phyloP scores from a whole-genome alignment of 2,113 vertebrate genomes.

The Charina bottae region DNA sequence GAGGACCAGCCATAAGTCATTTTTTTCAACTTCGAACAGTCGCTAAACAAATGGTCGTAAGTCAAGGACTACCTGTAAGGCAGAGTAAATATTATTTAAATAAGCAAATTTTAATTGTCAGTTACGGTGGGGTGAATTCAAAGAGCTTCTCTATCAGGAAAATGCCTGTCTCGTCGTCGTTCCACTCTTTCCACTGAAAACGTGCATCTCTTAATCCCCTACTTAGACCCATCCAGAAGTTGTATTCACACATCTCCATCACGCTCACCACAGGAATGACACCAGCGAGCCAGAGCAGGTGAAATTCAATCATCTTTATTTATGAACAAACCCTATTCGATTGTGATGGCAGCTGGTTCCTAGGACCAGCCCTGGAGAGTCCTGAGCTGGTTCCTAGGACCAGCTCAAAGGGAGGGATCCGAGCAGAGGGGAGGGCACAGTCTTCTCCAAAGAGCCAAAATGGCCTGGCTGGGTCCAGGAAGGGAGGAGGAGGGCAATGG shows the following conservation, averaged over 20 bases:
- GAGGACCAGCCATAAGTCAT: too few relatives aligned
- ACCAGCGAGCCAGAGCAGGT: not conserved
- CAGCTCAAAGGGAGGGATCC: not conserved
- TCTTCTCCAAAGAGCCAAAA: constrained; percentile 19
- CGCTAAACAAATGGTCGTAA: too few relatives aligned
- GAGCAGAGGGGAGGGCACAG: constrained; percentile 18
- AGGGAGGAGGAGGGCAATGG: constrained; percentile 29
- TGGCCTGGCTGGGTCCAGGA: constrained; percentile 52
- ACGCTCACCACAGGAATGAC: not conserved
- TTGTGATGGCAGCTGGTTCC: constrained; percentile 10
- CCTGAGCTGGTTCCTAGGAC: not conserved
- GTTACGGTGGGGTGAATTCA: not conserved
- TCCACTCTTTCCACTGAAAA: not conserved
- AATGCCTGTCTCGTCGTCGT: not conserved
- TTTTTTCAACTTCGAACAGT: too few relatives aligned
- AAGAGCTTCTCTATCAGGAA: not conserved
- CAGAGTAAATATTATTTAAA: not conserved
- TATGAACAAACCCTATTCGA: constrained; percentile 66
- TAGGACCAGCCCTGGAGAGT: not conserved
- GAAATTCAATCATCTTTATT: constrained; percentile 65
- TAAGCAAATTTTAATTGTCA: not conserved
- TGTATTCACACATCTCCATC: not conserved
- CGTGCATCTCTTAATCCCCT: not conserved
- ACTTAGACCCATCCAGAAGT: not conserved
- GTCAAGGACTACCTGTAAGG: not conserved